Base-by-base conservation (phyloP, 2,113 vertebrate genomes). In the Carlito syrichta region DNA sequence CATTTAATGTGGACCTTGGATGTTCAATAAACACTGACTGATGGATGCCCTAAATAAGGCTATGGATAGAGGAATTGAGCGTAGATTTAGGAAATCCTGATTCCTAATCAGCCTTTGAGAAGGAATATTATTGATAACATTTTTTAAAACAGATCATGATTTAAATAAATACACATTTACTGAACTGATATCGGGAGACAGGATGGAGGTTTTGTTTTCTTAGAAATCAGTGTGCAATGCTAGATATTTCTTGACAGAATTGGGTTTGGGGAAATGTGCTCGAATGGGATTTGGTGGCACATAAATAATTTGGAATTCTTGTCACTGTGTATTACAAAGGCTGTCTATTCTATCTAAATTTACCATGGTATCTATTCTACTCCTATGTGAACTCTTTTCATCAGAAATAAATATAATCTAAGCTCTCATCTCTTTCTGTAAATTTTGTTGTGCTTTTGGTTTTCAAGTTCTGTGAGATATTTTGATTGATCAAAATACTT, bases 271-370 rank as follows among this genome's bases (percentile, higher is more conserved):
- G 45, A 94, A 86, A 71, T 56, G 22, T 68, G 43, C 27, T 60
- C 45, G 8, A 25, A 40, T 58, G 45, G 14, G 45, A 48, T 93
- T 90, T 58, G 38, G 60, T 45, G 20, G 62, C n/a, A 45, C 40
- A 52, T 40, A 77, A 83, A 52, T 73, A 38, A 89, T 73, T 87
- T 96, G 62, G 19, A 96, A 78, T 95, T 96, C 60, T 83, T 97
- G 86, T 90, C 60, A 78, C 38, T 84, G 81, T 71, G 30, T 40
- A 87, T 91, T 91, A 84, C 27, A 78, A 83, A 38, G 62, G 30
- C 40, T 91, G 35, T 62, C 82, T 87, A 22, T 74, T 93, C 45
- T n/a, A 76, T 91, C 45, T 30, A 69, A 90, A 76, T 82, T 63
- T 54, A 86, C n/a, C 23, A 50, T 16, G 52, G 27, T 63, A 84